Evolutionary conservation across 2,888 invertebrate genomes (phyloP).

Genomic region (Synanthedon vespiformis): DNA sequence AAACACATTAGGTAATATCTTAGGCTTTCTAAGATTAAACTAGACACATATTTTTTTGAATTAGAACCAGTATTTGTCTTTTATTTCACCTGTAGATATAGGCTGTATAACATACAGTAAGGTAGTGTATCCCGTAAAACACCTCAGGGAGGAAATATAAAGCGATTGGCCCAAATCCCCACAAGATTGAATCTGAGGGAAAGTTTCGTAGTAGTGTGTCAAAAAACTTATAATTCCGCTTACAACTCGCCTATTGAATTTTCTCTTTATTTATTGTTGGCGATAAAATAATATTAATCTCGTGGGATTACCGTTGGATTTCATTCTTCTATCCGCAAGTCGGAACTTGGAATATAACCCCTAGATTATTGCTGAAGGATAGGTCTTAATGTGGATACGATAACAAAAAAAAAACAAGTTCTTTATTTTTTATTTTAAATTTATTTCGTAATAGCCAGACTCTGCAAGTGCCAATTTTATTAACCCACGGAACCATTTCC

Average conservation of each 20-base stretch:
- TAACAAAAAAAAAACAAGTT: too few species aligned
- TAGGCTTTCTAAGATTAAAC: too few species aligned
- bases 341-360: slow-evolving; percentile 52
- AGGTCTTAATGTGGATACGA: slow-evolving; percentile 35
- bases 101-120: neutral
- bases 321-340: slow-evolving; percentile 56
- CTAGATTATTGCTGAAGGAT: slow-evolving; percentile 34
- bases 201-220: slow-evolving; percentile 58
- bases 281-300: slow-evolving; percentile 71
- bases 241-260: slow-evolving; percentile 59
- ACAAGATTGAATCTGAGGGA: slow-evolving; percentile 54
- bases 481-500: too few species aligned
- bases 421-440: too few species aligned
- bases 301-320: slow-evolving; percentile 60
- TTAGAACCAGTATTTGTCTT: neutral
- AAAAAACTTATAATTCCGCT: slow-evolving; percentile 63
- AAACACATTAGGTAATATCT: too few species aligned
- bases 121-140: slow-evolving; percentile 6
- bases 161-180: slow-evolving; percentile 48
- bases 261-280: slow-evolving; percentile 62
- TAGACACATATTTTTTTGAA: too few species aligned
- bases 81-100: slow-evolving; percentile 1
- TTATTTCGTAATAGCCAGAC: too few species aligned
- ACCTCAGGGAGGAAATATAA: slow-evolving; percentile 25
- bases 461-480: too few species aligned